phyloP scores from a whole-genome alignment of 2,797 vertebrate species.

The Okamejei kenojei region DNA sequence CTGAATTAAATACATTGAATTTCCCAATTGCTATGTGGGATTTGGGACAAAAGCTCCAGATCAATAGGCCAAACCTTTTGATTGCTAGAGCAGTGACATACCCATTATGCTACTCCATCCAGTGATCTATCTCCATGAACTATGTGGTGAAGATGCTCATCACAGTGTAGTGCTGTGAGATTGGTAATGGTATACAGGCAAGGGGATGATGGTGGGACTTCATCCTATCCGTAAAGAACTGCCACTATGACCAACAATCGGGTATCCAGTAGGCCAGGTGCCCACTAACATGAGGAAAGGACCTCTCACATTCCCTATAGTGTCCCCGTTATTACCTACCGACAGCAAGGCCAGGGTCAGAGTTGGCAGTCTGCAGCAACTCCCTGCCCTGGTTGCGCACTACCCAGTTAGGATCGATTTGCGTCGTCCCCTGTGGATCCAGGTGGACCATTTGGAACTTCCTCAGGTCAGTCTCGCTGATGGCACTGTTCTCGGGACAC shows the following conservation, averaged over 20 bases:
- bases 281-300: background rate
- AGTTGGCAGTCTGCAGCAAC: constrained; percentile 93
- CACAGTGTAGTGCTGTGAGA: background rate
- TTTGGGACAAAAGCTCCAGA: too few species aligned
- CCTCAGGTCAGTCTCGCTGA: constrained; percentile 88
- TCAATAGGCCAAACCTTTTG: too few species aligned
- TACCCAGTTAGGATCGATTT: constrained; percentile 98
- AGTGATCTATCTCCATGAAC: too few species aligned
- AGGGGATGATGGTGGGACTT: too few species aligned
- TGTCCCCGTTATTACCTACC: constrained; percentile 70
- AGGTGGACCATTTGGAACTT: constrained; percentile 98
- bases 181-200: background rate
- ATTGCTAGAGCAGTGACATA: too few species aligned
- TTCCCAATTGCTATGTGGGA: too few species aligned
- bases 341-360: constrained; percentile 92
- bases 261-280: background rate
- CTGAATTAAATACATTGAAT: too few species aligned
- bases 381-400: constrained; percentile 97
- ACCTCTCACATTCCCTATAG: background rate
- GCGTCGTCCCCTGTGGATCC: constrained; percentile 95
- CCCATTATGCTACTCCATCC: too few species aligned
- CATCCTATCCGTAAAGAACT: background rate
- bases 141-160: background rate
- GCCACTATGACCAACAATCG: background rate
- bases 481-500: constrained; percentile 88